A percentile compares a stretch with the other conserved stretches of the same genome.
Conservation (phyloP, 2,888 invertebrate genomes). For the Tridacna crocea region DNA sequence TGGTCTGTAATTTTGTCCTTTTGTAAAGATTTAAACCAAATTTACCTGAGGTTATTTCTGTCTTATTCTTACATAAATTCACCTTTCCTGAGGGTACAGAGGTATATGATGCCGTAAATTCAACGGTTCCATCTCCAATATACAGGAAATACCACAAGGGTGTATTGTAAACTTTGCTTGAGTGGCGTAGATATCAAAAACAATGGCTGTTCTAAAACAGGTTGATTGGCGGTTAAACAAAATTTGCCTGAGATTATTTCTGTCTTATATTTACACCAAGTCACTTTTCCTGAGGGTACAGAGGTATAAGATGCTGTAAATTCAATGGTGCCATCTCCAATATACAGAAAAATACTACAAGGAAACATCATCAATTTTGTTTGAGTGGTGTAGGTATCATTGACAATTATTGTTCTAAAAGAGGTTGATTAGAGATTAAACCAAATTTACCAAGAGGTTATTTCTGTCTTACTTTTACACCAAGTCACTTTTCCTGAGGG, state of each 20-base stretch:
- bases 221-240: too few species aligned
- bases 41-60: conserved; percentile 76
- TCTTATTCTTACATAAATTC: conserved; percentile 87
- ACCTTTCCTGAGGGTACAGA: conserved; percentile 83
- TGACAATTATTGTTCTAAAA: too few species aligned
- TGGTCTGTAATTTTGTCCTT: too few species aligned
- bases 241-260: conserved; percentile 78
- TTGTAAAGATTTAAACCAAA: too few species aligned
- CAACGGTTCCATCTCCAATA: conserved; percentile 68
- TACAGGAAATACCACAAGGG: conserved; percentile 73
- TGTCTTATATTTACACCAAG: conserved; percentile 87
- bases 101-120: conserved; percentile 82
- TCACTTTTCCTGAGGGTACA: conserved; percentile 83
- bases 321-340: conserved; percentile 68
- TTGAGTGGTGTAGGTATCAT: too few species aligned
- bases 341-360: conserved; percentile 72
- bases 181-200: too few species aligned
- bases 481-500: conserved; percentile 85
- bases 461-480: conserved; percentile 86
- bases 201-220: too few species aligned
- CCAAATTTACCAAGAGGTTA: conserved; percentile 70
- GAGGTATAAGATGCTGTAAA: conserved; percentile 83
- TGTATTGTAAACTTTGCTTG: conserved; percentile 68
- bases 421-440: too few species aligned
- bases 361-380: conserved; percentile 68